Conservation (phyloP, 2,888 invertebrate genomes). For the Synergus japonicus region DNA sequence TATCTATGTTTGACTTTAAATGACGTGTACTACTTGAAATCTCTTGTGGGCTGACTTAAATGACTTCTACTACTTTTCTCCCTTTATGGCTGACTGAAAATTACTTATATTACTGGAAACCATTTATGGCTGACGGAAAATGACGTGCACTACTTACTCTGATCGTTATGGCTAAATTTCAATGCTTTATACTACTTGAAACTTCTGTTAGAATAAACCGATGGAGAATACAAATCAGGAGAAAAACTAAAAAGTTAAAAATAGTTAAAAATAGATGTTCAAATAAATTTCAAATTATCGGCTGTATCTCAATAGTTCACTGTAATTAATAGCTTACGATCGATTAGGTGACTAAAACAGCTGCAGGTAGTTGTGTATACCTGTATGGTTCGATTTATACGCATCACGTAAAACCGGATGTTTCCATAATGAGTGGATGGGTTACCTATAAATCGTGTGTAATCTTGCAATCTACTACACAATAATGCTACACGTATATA, state of each 20-base stretch:
- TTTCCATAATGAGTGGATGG: constrained; percentile 33
- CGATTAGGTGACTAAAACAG: constrained; percentile 20
- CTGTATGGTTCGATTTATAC: constrained; percentile 31
- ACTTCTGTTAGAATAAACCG: background rate
- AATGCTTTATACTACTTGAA: too few species aligned
- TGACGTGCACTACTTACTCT: background rate
- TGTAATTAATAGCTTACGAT: constrained; percentile 11
- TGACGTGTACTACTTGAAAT: too few species aligned
- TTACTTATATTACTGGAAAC: background rate
- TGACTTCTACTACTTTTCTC: too few species aligned
- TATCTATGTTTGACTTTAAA: too few species aligned
- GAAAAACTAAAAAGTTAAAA: background rate
- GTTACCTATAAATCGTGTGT: constrained; percentile 37
- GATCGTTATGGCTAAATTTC: too few species aligned
- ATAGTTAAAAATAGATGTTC: background rate
- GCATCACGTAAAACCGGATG: constrained; percentile 32
- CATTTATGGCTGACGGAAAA: background rate
- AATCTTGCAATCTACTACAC: constrained; percentile 25
- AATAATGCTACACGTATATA: background rate
- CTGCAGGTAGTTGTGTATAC: background rate
- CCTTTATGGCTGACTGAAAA: background rate
- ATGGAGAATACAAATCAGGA: background rate
- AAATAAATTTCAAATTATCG: constrained; percentile 17
- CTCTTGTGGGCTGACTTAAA: too few species aligned
- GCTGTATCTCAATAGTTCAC: constrained; percentile 17